Evolutionary conservation across 2,888 invertebrate genomes (phyloP), one percentile per base, ranked within the genome.

Genomic region (Lepidocyrtoides sp.): DNA sequence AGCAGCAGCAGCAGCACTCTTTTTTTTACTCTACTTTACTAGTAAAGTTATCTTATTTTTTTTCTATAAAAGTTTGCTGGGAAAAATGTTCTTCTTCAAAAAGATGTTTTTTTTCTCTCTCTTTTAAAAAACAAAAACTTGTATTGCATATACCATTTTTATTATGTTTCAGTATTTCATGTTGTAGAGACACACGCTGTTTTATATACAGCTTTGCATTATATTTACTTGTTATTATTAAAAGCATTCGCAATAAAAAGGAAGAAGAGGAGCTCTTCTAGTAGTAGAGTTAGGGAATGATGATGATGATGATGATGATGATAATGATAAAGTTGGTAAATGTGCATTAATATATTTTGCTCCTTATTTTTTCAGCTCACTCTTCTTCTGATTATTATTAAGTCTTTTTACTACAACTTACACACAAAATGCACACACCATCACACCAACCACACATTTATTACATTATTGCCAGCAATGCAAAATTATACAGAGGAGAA

Each of bases 401-500:
- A 72, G 69, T 72, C 41, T 36, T 72, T 72, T 72, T 41, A 72
- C 60, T 66, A 29, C 69, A 72, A 72, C 69, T 72, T 66, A 72
- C 69, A 72, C 69, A 72, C 69, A 41, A 72, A 72, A 72, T 72
- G 69, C 69, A 72, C 41, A 72, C 69, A 41, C 69, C 36, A 36
- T 41, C 69, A 72, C 69, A 72, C 69, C 66, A 66, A 72, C 69
- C 41, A 72, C 69, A 72, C 20, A 72, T 72, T 72, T 72, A 72
- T 36, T 72, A 12, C 69, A 20, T 63, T 23, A 10, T 8, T 2
- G 8, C 26, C 57, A 48, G 69, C 41, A 41, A 66, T 36, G 69
- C 23, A 36, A 72, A 41, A 72, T 20, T 32, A 75, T 17, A 72
- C n/a, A 41, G 69, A 72, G 41, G 36, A 72, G 66, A 32, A n/a